Evolutionary conservation across 2,797 vertebrate genomes (phyloP).

Genomic region (Hafferia zeledoni): DNA sequence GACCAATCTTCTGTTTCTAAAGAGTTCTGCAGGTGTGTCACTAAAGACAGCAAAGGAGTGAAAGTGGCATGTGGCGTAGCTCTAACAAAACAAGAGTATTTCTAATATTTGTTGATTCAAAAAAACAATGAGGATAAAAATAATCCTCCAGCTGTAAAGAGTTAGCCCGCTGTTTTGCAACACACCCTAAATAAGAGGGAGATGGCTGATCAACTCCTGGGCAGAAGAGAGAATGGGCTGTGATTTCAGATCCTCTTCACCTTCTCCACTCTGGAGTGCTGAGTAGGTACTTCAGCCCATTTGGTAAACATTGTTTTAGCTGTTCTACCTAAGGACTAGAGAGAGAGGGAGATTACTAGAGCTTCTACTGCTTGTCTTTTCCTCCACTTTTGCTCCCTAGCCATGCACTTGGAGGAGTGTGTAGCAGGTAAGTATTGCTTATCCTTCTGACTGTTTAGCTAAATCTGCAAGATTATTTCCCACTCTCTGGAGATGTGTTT

Average conservation of each 20-base stretch:
- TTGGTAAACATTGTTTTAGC: background rate
- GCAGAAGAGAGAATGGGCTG: background rate
- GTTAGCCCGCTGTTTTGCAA: background rate
- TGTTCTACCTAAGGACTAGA: background rate
- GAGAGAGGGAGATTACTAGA: background rate
- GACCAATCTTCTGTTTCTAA: constrained; percentile 1
- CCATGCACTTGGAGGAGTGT: background rate
- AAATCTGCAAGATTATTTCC: background rate
- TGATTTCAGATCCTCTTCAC: background rate
- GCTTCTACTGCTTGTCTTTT: background rate
- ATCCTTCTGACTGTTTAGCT: background rate
- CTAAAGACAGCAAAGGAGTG: background rate
- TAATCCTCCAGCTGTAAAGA: background rate
- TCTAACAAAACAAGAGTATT: background rate
- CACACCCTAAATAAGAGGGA: background rate
- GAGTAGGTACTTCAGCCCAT: background rate
- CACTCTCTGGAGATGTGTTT: background rate
- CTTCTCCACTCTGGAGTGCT: background rate
- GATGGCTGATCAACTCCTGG: background rate
- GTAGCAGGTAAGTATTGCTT: background rate
- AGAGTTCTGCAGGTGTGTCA: constrained; percentile 4
- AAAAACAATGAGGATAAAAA: background rate
- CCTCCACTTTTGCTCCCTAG: background rate
- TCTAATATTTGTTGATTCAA: background rate
- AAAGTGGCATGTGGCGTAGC: background rate